Percentiles rank a stretch among this genome's conserved stretches.
phyloP scores from a whole-genome alignment of 1,140 invertebrate species.

The Listronotus oregonensis region DNA sequence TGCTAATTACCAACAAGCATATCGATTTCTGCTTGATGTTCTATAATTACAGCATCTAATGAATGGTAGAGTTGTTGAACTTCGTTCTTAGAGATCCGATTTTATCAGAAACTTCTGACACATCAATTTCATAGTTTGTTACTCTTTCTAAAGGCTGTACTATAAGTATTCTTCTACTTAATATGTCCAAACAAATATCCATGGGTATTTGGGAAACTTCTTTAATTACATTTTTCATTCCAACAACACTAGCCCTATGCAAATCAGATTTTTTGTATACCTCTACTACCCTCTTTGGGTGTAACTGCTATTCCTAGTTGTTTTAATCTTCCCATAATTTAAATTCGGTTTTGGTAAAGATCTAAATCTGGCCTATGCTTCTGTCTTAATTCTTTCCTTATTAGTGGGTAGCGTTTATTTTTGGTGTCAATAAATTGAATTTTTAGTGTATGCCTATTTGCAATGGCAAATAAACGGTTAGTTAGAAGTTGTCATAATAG shows the following conservation, averaged over 20 bases:
- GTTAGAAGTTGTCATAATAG: too few relatives aligned
- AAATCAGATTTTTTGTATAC: too few relatives aligned
- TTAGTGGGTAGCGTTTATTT: too few relatives aligned
- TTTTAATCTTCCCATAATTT: too few relatives aligned
- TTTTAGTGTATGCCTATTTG: too few relatives aligned
- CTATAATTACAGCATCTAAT: constrained; percentile 32
- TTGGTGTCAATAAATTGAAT: too few relatives aligned
- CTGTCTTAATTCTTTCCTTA: too few relatives aligned
- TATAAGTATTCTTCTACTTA: constrained; percentile 38
- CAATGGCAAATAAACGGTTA: too few relatives aligned
- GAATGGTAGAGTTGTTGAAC: constrained; percentile 37
- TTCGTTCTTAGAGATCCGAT: constrained; percentile 40
- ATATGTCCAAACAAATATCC: constrained; percentile 43
- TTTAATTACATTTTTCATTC: constrained; percentile 45
- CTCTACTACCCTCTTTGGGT: too few relatives aligned
- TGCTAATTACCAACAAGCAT: constrained; percentile 30
- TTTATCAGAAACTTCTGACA: constrained; percentile 35
- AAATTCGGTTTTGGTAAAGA: too few relatives aligned
- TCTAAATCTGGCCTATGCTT: too few relatives aligned
- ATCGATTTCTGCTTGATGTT: constrained; percentile 43
- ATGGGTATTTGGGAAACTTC: constrained; percentile 41
- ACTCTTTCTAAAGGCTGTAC: constrained; percentile 44
- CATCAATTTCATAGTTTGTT: constrained; percentile 38
- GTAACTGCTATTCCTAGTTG: too few relatives aligned
- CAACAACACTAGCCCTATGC: constrained; percentile 33